Percentiles rank a stretch among this genome's conserved stretches.
Evolutionary conservation across 23 tunicate genomes (phyloP).

Genomic region (Pegea sp.): DNA sequence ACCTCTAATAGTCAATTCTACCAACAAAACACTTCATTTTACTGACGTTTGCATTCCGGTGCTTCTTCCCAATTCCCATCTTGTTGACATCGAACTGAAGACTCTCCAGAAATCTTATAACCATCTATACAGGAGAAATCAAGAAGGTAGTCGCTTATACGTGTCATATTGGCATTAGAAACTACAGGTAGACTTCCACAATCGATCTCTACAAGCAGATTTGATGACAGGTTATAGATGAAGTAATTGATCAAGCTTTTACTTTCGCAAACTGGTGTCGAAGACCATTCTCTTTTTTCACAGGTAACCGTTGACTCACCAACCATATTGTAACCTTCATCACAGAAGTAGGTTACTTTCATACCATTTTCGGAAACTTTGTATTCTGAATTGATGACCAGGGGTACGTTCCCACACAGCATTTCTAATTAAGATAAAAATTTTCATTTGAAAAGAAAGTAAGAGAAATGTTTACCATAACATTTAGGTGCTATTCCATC

Average conservation of each 20-base stretch:
- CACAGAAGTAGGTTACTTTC: constrained; percentile 23
- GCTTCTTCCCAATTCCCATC: constrained; percentile 11
- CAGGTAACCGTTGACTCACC: constrained; percentile 13
- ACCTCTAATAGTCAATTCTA: too few relatives aligned
- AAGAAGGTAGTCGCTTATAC: background rate
- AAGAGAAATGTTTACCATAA: too few relatives aligned
- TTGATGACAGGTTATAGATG: too few relatives aligned
- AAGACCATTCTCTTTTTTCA: constrained; percentile 22
- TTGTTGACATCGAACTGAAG: constrained; percentile 1
- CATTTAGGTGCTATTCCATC: too few relatives aligned
- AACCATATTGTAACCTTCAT: constrained; percentile 20
- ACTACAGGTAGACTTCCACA: background rate
- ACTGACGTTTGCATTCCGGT: background rate
- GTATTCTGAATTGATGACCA: background rate
- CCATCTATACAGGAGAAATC: constrained; percentile 2
- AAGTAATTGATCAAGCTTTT: too few relatives aligned
- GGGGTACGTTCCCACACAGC: background rate
- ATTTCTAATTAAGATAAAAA: background rate
- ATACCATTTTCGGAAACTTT: constrained; percentile 7
- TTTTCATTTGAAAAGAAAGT: too few relatives aligned
- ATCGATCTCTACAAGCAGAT: background rate
- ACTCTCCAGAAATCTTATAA: background rate
- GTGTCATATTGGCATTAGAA: background rate
- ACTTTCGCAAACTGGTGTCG: constrained; percentile 28
- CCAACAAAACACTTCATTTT: too few relatives aligned